These are phyloP conservation scores for Anoplius nigerrimus DNA, from an alignment of 2,888 invertebrate species.

Conservation along the genomic window DNA sequence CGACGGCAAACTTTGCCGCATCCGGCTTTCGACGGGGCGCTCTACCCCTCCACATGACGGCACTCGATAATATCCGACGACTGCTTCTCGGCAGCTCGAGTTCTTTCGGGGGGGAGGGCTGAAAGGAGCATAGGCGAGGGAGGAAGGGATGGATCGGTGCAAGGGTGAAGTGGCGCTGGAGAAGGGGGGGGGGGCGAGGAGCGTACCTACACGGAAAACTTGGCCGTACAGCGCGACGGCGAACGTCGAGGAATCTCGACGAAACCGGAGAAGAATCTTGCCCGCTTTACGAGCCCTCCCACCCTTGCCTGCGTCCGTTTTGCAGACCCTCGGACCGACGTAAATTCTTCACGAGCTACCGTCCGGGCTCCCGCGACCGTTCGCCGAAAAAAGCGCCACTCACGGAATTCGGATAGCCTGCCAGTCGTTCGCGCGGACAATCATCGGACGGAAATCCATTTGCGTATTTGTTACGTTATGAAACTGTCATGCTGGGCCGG, in stretches of 20 bases:
- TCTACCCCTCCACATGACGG: neutral
- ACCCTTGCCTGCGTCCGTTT: slow-evolving; percentile 17
- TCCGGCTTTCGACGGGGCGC: neutral
- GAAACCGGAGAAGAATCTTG: slow-evolving; percentile 4
- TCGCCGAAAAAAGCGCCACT: no score
- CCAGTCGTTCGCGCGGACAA: no score
- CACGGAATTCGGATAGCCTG: no score
- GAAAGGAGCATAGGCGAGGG: neutral
- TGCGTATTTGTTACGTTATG: no score
- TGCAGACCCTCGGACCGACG: slow-evolving; percentile 23
- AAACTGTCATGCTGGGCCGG: no score
- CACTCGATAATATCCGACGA: slow-evolving; percentile 4
- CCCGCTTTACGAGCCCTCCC: slow-evolving; percentile 34
- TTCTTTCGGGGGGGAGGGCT: neutral
- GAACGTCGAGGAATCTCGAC: no score
- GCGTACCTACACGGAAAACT: no score
- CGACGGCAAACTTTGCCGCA: neutral
- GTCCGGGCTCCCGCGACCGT: no score
- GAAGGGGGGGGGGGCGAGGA: no score
- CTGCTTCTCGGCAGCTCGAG: neutral
- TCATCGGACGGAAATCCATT: no score
- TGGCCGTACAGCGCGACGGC: no score
- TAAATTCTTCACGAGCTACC: slow-evolving; percentile 27
- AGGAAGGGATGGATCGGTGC: neutral
- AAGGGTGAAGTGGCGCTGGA: no score